phyloP scores from a whole-genome alignment of 2,797 vertebrate species.

The Oreochromis mossambicus region DNA sequence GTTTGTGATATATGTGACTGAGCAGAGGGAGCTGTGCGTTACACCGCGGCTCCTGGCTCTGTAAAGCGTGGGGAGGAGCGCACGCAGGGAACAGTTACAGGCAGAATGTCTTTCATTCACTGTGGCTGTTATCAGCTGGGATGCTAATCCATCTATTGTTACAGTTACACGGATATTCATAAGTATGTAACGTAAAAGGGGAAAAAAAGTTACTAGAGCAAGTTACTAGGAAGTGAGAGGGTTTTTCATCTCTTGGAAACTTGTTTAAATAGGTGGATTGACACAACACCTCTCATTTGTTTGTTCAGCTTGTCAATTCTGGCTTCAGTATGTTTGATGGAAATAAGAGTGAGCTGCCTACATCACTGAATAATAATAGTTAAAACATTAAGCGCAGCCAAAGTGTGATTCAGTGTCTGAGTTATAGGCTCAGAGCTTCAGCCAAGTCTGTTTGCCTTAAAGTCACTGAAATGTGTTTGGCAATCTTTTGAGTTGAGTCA shows the following conservation, averaged over 20 bases:
- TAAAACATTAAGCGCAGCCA: conserved; percentile 36
- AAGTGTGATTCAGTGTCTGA: conserved; percentile 50
- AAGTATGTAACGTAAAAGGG: background rate
- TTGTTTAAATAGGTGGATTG: conserved; percentile 23
- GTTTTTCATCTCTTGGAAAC: conserved; percentile 16
- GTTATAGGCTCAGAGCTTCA: conserved; percentile 16
- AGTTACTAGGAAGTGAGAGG: background rate
- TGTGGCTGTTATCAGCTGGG: conserved; percentile 11
- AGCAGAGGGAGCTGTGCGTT: conserved; percentile 22
- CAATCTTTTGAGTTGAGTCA: conserved; percentile 23
- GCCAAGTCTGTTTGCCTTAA: conserved; percentile 42
- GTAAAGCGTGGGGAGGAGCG: conserved; percentile 20
- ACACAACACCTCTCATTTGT: background rate
- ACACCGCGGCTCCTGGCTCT: conserved; percentile 38
- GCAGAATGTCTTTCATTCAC: conserved; percentile 56
- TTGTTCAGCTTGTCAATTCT: conserved; percentile 1
- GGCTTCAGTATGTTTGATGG: conserved; percentile 31
- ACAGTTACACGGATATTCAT: background rate
- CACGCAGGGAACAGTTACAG: conserved; percentile 16
- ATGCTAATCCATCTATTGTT: conserved; percentile 49
- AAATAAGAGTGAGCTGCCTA: conserved; percentile 3
- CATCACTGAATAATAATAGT: conserved; percentile 34
- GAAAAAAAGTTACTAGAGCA: background rate
- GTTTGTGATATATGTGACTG: conserved; percentile 39
- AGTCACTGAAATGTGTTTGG: conserved; percentile 42